Evolutionary conservation across 2,797 vertebrate genomes (phyloP).

Genomic region (Euthynnus affinis): DNA sequence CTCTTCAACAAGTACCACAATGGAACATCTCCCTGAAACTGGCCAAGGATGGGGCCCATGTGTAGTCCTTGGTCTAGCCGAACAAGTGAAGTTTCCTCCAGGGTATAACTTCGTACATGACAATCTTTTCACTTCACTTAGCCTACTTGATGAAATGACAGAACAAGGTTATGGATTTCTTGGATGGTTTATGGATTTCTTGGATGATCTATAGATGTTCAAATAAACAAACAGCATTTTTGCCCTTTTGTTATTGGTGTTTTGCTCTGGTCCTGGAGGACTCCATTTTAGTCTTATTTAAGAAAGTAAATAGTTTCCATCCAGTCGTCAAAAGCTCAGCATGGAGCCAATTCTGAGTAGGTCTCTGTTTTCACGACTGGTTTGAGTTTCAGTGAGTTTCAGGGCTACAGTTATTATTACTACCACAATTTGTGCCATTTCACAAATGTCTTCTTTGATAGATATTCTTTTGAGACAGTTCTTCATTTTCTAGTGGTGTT

Average conservation of each 20-base stretch:
- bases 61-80: no score
- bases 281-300: conserved; percentile 17
- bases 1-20: no score
- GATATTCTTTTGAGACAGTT: not conserved
- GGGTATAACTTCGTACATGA: no score
- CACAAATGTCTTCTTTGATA: not conserved
- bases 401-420: not conserved
- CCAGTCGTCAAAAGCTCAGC: conserved; percentile 50
- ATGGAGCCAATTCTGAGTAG: conserved; percentile 27
- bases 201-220: no score
- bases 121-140: no score
- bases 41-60: no score
- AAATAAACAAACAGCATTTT: conserved; percentile 52
- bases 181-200: no score
- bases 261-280: conserved; percentile 9
- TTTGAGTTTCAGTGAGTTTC: conserved; percentile 10
- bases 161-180: no score
- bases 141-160: no score
- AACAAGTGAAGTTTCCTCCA: no score
- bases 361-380: conserved; percentile 24
- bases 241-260: not conserved
- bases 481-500: not conserved
- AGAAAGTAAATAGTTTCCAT: conserved; percentile 36
- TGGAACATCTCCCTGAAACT: no score
- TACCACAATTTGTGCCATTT: not conserved